Percentiles rank a stretch among this genome's conserved stretches.
phyloP scores from a whole-genome alignment of 2,797 vertebrate genomes.

The Ibycter americanus region DNA sequence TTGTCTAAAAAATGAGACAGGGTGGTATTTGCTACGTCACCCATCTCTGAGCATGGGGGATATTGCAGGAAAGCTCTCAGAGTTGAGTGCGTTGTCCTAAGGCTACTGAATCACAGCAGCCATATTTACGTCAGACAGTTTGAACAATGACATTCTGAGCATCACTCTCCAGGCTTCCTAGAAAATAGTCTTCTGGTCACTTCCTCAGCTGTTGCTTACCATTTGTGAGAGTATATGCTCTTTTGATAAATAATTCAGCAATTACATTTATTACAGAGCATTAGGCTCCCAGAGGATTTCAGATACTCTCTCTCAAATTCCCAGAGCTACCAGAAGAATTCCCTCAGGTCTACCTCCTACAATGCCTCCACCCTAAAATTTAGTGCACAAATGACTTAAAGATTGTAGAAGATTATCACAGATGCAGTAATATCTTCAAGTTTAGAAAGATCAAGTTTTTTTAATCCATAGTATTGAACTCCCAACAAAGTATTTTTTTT shows the following conservation, averaged over 20 bases:
- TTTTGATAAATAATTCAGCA: conserved; percentile 23
- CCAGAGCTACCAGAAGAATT: neutral
- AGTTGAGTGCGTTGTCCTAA: neutral
- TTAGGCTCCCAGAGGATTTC: neutral
- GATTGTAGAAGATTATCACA: neutral
- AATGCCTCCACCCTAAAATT: neutral
- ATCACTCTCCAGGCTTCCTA: neutral
- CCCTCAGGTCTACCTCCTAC: neutral
- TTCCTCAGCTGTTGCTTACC: neutral
- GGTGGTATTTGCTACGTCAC: neutral
- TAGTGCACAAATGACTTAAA: neutral
- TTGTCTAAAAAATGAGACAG: neutral
- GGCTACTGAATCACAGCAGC: neutral
- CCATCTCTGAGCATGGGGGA: neutral
- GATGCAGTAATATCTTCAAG: neutral
- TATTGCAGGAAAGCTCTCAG: neutral
- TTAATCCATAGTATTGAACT: neutral
- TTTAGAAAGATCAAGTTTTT: neutral
- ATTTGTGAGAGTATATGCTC: neutral
- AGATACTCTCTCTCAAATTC: neutral
- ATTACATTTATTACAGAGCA: neutral
- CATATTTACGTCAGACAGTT: neutral
- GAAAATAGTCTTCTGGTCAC: neutral
- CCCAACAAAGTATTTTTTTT: neutral
- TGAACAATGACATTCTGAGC: neutral